Conservation (phyloP, 2,797 vertebrate species). For the Neosilurus mollespiculum region DNA sequence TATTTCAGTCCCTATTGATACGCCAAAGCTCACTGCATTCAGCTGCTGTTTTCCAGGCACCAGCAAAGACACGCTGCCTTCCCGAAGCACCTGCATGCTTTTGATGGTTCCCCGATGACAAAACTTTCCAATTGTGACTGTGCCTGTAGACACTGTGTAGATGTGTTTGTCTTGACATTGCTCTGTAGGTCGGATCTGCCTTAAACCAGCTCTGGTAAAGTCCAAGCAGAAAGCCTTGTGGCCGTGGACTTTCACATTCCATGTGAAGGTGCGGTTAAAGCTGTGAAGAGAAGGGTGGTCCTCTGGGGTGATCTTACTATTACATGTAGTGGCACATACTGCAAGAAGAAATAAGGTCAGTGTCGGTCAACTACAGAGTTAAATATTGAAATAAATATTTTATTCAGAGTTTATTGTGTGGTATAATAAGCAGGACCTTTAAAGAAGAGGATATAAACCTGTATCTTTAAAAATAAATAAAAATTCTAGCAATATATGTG, state of each 20-base stretch:
- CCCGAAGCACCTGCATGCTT: slow-evolving; percentile 53
- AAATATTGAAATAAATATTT: neutral
- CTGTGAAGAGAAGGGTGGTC: slow-evolving; percentile 55
- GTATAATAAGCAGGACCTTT: neutral
- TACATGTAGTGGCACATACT: slow-evolving; percentile 70
- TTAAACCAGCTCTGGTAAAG: slow-evolving; percentile 72
- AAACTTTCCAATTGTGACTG: slow-evolving; percentile 60
- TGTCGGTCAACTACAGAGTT: neutral
- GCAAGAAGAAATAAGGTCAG: slow-evolving; percentile 42
- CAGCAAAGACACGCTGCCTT: slow-evolving; percentile 63
- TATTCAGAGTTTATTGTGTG: no score
- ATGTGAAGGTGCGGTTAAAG: slow-evolving; percentile 81
- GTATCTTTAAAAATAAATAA: neutral
- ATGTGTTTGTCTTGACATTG: slow-evolving; percentile 74
- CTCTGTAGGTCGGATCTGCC: slow-evolving; percentile 73
- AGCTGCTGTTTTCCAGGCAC: slow-evolving; percentile 64
- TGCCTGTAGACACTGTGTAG: slow-evolving; percentile 67
- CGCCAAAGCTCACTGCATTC: slow-evolving; percentile 50
- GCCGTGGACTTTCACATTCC: slow-evolving; percentile 69
- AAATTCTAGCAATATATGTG: neutral
- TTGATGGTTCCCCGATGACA: slow-evolving; percentile 64
- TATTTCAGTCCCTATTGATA: slow-evolving; percentile 62
- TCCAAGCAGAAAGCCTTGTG: slow-evolving; percentile 67
- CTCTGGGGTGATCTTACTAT: slow-evolving; percentile 66
- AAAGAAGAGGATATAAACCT: neutral